Evolutionary conservation across 2,797 vertebrate genomes (phyloP).

Genomic region (Neopelma chrysocephalum): DNA sequence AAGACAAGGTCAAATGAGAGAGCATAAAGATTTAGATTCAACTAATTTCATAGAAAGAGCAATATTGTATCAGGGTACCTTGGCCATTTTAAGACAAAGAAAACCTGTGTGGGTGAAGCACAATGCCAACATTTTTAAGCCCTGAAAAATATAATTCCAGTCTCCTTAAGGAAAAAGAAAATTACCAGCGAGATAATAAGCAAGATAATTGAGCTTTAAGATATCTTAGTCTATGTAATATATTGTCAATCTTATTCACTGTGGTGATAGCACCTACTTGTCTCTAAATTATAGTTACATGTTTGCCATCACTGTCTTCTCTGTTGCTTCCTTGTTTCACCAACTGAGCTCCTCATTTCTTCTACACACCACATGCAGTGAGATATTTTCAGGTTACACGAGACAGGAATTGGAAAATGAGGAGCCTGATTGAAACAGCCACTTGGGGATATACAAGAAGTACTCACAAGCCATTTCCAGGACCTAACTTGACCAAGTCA

Average conservation of each 20-base stretch:
- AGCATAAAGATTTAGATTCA: not conserved
- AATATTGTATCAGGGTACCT: not conserved
- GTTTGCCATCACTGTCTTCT: not conserved
- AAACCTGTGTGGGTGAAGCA: not conserved
- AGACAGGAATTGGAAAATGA: not conserved
- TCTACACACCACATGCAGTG: not conserved
- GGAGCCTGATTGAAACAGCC: not conserved
- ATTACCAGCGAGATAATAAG: not conserved
- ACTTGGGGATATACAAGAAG: not conserved
- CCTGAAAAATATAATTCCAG: not conserved
- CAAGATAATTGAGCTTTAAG: slow-evolving; percentile 1
- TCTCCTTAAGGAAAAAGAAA: not conserved
- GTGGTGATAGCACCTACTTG: not conserved
- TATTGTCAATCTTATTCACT: not conserved
- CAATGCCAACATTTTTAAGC: not conserved
- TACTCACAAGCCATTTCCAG: not conserved
- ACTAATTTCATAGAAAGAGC: not conserved
- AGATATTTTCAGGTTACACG: not conserved
- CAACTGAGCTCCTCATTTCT: not conserved
- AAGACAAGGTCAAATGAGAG: not conserved
- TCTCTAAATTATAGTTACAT: not conserved
- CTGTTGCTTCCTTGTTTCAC: not conserved
- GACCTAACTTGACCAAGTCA: no score
- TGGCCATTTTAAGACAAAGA: not conserved
- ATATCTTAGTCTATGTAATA: not conserved